Conservation (phyloP, 2,113 vertebrate species). For the Melanotaenia duboulayi region DNA sequence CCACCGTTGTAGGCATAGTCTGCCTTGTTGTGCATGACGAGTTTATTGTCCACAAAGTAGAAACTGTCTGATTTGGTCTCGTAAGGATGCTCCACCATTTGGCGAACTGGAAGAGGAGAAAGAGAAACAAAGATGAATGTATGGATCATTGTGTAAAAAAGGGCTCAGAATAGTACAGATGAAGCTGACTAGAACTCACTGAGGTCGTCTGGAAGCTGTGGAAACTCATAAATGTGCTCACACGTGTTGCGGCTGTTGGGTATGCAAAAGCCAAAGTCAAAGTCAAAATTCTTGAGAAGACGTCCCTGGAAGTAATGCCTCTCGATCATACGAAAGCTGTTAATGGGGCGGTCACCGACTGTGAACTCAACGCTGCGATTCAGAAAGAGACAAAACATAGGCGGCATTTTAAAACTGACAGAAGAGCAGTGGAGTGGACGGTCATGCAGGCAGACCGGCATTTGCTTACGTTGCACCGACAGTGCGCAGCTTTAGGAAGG, state of each 20-base stretch:
- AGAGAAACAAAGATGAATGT: neutral
- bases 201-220: constrained; percentile 95
- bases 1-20: constrained; percentile 98
- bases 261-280: constrained; percentile 99
- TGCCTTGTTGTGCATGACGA: constrained; percentile 99
- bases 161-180: neutral
- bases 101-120: constrained; percentile 83
- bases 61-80: constrained; percentile 99
- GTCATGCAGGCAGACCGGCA: neutral
- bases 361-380: constrained; percentile 94
- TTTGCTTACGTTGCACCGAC: constrained; percentile 96
- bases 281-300: constrained; percentile 98
- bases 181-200: constrained; percentile 83
- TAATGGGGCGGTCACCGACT: constrained; percentile 93
- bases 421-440: neutral
- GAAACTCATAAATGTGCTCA: constrained; percentile 99
- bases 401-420: neutral
- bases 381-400: constrained; percentile 7
- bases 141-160: neutral
- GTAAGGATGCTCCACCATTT: constrained; percentile 96
- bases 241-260: constrained; percentile 98
- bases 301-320: constrained; percentile 96
- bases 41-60: constrained; percentile 99
- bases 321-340: constrained; percentile 98
- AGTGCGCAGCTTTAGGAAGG: constrained; percentile 92